Base-by-base conservation (phyloP, 2,888 invertebrate species). In the Athetis lepigone region DNA sequence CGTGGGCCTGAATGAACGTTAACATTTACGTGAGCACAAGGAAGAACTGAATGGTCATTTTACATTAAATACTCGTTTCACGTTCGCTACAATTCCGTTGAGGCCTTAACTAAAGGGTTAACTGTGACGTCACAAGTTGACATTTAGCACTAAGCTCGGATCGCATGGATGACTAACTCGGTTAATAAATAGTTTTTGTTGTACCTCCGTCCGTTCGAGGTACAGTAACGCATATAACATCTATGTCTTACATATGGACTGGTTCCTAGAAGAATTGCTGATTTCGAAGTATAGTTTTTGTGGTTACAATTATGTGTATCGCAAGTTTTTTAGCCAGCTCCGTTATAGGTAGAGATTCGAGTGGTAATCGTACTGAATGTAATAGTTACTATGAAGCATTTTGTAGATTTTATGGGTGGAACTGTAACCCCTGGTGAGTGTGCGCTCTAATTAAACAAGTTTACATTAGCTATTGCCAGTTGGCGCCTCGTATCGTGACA, bases 281-380 rank as follows among this genome's bases (percentile, higher is more conserved):
- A 76, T 73, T 78, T 79, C 79, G 51, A 37, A 59, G 73, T 70
- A 78, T 19, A 25, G 50, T 77, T 75, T 75, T 79, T 74, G 66
- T 62, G 45, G 21, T 46, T 49, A 51, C 70, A 60, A 59, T 75
- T 39, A 69, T 74, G 49, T 54, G 59, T 57, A 65, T 51, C 56
- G 78, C 70, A 63, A 16, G 66, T 56, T 60, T 57, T 70, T 75
- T 64, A 7, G 58, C 4, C 1, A 13, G 11, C 50, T 27, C 46
- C 54, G n/a, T 62, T 58, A 69, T 69, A 62, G 50, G n/a, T n/a
- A n/a, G 45, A 21, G 45, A 29, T 46, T 29, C 13, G 49, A 71
- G 75, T 46, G 68, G 56, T 73, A 57, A 52, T 5, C 4, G 43
- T 9, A 11, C 51, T 33, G 27, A 47, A 43, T 52, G 39, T 55